phyloP scores from a whole-genome alignment of 1,140 invertebrate species.

The Artemia franciscana region DNA sequence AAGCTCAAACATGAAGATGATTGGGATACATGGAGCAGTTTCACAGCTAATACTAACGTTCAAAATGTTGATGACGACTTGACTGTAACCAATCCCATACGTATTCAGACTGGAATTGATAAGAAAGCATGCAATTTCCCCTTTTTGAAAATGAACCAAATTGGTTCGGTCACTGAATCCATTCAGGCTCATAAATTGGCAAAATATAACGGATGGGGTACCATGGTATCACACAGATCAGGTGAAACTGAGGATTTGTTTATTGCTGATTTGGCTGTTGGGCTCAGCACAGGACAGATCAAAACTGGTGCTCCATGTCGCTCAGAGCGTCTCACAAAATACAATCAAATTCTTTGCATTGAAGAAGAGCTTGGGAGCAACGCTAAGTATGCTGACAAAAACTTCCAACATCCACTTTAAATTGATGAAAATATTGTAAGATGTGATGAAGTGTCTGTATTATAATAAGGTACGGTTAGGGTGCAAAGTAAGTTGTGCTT shows the following conservation, averaged over 20 bases:
- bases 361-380: conserved; percentile 84
- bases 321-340: conserved; percentile 91
- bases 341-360: conserved; percentile 95
- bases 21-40: conserved; percentile 72
- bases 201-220: conserved; percentile 74
- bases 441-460: no score
- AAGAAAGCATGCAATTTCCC: conserved; percentile 94
- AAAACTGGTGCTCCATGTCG: conserved; percentile 97
- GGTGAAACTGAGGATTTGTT: conserved; percentile 99
- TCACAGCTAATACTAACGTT: conserved; percentile 52
- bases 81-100: conserved; percentile 79
- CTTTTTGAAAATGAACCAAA: conserved; percentile 94
- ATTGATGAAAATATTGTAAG: no score
- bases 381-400: conserved; percentile 83
- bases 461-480: no score
- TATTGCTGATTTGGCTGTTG: conserved; percentile 61
- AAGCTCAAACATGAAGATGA: no score
- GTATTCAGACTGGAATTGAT: conserved; percentile 87
- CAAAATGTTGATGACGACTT: conserved; percentile 90
- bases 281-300: conserved; percentile 28
- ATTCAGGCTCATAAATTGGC: conserved; percentile 84
- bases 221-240: conserved; percentile 91
- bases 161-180: conserved; percentile 89
- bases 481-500: no score
- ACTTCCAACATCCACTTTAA: conserved; percentile 57